Evolutionary conservation across 2,113 vertebrate genomes (phyloP).

Genomic region (Saccopteryx bilineata): DNA sequence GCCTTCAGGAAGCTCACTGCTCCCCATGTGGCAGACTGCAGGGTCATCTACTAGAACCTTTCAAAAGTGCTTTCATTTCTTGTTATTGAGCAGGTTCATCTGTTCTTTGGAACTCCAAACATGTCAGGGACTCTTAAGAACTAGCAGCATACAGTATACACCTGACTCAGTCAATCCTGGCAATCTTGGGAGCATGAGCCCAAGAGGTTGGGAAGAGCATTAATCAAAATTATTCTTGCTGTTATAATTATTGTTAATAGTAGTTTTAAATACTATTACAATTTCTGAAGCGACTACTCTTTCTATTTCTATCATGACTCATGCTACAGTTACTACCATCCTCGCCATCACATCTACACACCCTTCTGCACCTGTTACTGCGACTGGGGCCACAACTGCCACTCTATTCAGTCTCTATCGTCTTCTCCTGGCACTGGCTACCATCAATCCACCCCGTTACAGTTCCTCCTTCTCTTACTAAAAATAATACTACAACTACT

Average conservation of each 20-base stretch:
- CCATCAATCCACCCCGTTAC: rapidly evolving
- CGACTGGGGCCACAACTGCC: background rate
- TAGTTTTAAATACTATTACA: background rate
- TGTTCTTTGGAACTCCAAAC: background rate
- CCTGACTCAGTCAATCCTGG: background rate
- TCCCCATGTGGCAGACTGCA: no score
- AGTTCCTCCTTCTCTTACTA: no score
- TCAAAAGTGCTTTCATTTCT: background rate
- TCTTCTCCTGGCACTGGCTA: background rate
- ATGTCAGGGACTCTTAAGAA: background rate
- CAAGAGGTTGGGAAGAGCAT: background rate
- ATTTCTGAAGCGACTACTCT: background rate
- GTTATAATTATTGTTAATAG: no score
- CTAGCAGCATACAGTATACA: background rate
- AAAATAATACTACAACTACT: background rate
- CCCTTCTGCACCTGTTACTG: background rate
- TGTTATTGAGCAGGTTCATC: background rate
- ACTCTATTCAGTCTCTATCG: no score
- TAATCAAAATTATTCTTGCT: background rate
- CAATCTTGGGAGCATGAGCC: background rate
- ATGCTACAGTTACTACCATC: no score
- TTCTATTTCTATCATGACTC: background rate
- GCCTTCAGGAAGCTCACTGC: background rate
- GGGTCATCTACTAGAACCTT: background rate
- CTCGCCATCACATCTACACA: background rate